Conservation (phyloP, 2,113 vertebrate genomes). For the chimpanzee (Pan troglodytes) region DNA sequence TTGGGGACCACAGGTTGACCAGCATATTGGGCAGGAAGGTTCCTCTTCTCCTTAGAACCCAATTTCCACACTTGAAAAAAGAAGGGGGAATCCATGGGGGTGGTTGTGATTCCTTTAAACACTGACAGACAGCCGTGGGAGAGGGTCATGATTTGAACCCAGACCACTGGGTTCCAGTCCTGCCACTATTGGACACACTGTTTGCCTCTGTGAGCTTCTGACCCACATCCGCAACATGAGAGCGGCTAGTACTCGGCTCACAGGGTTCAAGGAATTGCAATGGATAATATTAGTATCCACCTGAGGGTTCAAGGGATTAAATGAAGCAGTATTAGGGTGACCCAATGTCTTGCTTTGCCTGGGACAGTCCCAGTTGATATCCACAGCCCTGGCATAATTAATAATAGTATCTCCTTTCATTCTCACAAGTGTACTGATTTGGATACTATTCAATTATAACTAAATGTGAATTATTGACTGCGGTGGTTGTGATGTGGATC, state of each 20-base stretch:
- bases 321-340: not conserved
- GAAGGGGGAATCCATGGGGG: not conserved
- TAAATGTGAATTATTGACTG: not conserved
- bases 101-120: not conserved
- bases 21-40: not conserved
- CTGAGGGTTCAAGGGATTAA: not conserved
- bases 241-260: not conserved
- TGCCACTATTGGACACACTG: too few relatives aligned
- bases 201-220: not conserved
- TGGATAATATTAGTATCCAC: not conserved
- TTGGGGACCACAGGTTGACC: not conserved
- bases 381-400: not conserved
- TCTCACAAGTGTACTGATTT: not conserved
- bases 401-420: not conserved
- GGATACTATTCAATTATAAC: not conserved
- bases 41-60: not conserved
- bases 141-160: not conserved
- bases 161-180: not conserved
- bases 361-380: not conserved
- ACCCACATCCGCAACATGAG: not conserved
- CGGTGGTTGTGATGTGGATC: fast-evolving
- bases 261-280: not conserved
- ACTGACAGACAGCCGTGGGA: not conserved
- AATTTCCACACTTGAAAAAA: not conserved
- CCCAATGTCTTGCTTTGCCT: too few relatives aligned